Conservation (phyloP, 2,113 vertebrate species). For the Phoxinus phoxinus region DNA sequence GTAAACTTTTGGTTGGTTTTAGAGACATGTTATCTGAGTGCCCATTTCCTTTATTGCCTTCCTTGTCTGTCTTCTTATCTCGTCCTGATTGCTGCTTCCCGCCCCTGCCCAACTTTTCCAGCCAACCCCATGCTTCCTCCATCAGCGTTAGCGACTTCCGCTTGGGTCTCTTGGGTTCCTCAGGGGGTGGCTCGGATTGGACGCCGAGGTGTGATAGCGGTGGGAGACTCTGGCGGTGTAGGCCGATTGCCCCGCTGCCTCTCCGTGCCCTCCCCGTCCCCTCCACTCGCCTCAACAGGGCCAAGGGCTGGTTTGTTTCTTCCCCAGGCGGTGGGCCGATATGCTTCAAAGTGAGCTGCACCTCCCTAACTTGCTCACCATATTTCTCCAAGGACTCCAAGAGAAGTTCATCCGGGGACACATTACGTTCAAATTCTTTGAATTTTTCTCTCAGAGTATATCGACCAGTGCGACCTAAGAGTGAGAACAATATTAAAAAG, state of each 20-base stretch:
- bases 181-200: constrained; percentile 56
- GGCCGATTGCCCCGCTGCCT: constrained; percentile 53
- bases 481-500: neutral
- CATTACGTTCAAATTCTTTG: constrained; percentile 76
- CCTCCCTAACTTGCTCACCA: constrained; percentile 75
- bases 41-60: constrained; percentile 57
- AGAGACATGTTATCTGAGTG: constrained; percentile 56
- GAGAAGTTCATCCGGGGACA: constrained; percentile 71
- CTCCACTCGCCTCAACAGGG: constrained; percentile 67
- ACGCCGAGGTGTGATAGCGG: constrained; percentile 59
- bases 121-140: constrained; percentile 80
- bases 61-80: constrained; percentile 66
- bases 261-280: constrained; percentile 49
- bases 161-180: constrained; percentile 71
- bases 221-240: constrained; percentile 77
- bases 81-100: constrained; percentile 66
- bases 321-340: constrained; percentile 63
- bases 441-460: constrained; percentile 78
- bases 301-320: constrained; percentile 61
- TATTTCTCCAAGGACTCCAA: constrained; percentile 77
- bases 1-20: constrained; percentile 43
- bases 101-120: constrained; percentile 74
- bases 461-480: constrained; percentile 76
- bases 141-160: constrained; percentile 78
- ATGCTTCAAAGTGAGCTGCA: constrained; percentile 75